Conservation (phyloP, 2,113 vertebrate genomes). For the Coregonus clupeaformis region DNA sequence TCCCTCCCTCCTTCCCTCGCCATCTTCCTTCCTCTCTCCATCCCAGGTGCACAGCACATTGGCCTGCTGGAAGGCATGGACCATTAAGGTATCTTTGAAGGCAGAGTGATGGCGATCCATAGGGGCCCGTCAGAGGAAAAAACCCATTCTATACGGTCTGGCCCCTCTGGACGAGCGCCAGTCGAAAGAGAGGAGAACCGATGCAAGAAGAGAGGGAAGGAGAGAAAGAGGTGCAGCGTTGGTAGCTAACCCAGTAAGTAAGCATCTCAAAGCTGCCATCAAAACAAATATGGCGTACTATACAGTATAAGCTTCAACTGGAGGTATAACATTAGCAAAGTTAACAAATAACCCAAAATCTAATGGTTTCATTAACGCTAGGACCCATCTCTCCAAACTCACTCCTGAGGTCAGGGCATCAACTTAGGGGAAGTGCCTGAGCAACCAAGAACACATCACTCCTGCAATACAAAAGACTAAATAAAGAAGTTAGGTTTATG, state of each 20-base stretch:
- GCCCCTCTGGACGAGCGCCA: neutral
- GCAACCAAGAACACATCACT: neutral
- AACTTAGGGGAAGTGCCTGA: neutral
- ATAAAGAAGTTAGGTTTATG: neutral
- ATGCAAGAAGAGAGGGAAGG: neutral
- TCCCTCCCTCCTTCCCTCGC: neutral
- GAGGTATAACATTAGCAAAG: neutral
- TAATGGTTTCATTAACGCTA: too few relatives aligned
- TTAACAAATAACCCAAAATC: too few relatives aligned
- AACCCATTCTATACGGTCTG: neutral
- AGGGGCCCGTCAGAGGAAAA: constrained; percentile 11
- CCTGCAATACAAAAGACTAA: neutral
- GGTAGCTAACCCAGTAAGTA: too few relatives aligned
- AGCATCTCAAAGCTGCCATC: too few relatives aligned
- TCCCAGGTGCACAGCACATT: constrained; percentile 30
- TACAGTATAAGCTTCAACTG: neutral
- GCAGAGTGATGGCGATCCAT: constrained; percentile 13
- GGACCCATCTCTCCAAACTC: too few relatives aligned
- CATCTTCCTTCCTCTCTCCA: neutral
- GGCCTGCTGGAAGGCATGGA: neutral
- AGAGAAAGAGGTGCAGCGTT: neutral
- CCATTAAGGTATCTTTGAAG: constrained; percentile 39
- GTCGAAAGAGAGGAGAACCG: neutral
- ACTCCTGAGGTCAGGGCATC: too few relatives aligned
- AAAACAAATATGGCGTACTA: neutral